Evolutionary conservation across 2,113 vertebrate genomes (phyloP).

Genomic region (Proteles cristata): DNA sequence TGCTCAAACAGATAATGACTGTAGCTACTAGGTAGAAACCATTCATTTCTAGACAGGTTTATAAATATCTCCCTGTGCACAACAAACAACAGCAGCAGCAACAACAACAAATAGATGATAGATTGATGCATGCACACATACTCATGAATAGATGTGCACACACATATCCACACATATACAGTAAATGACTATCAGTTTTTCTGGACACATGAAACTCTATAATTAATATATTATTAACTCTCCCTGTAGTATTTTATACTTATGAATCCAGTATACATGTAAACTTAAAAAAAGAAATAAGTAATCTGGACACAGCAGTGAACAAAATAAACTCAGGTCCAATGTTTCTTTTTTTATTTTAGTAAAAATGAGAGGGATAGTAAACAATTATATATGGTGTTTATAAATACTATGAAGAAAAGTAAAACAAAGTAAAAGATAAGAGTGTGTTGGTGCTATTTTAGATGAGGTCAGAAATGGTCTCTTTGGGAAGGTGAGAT

Average conservation of each 20-base stretch:
- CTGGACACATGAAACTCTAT: background rate
- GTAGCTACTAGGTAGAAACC: background rate
- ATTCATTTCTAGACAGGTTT: background rate
- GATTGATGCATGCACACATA: background rate
- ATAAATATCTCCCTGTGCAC: background rate
- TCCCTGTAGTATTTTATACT: background rate
- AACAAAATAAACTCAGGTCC: background rate
- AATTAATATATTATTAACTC: background rate
- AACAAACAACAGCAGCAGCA: background rate
- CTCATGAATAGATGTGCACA: too few species aligned
- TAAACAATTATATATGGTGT: background rate
- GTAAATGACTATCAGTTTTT: background rate
- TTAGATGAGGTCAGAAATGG: background rate
- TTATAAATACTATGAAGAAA: background rate
- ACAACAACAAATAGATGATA: background rate
- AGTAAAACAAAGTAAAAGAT: background rate
- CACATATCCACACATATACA: background rate
- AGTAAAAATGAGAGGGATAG: background rate
- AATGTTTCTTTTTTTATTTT: background rate
- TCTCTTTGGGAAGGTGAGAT: background rate
- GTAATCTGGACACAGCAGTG: background rate
- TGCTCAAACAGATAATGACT: background rate
- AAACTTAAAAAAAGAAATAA: too few species aligned
- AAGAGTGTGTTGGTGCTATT: background rate
- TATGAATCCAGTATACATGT: too few species aligned